phyloP scores from a whole-genome alignment of 2,888 invertebrate species.

The Lissocephala sabroskyi region DNA sequence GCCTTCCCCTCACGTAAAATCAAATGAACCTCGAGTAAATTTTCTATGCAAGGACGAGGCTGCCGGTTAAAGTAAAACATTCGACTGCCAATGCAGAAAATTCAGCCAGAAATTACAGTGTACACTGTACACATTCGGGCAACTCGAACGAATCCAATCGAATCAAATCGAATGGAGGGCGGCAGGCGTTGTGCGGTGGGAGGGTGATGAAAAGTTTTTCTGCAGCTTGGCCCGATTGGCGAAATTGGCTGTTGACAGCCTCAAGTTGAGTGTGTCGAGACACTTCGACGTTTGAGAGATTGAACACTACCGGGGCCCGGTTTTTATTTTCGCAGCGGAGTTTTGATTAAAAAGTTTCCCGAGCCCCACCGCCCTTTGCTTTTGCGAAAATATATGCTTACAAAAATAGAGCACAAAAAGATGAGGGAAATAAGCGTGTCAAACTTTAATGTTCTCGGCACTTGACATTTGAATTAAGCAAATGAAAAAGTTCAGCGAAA shows the following conservation, averaged over 20 bases:
- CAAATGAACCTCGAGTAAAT: constrained; percentile 60
- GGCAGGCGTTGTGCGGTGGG: too few relatives aligned
- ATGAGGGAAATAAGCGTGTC: not conserved
- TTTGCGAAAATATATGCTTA: too few relatives aligned
- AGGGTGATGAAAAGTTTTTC: too few relatives aligned
- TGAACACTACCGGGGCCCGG: constrained; percentile 51
- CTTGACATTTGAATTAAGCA: constrained; percentile 13
- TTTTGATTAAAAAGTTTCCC: constrained; percentile 58
- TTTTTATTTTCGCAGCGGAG: constrained; percentile 46
- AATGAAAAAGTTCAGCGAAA: constrained; percentile 1
- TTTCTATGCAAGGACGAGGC: constrained; percentile 38
- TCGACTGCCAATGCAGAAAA: constrained; percentile 60
- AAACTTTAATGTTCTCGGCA: constrained; percentile 5
- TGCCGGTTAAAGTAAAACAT: constrained; percentile 49
- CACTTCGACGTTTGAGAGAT: constrained; percentile 54
- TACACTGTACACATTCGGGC: too few relatives aligned
- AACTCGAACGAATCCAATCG: too few relatives aligned
- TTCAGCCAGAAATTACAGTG: constrained; percentile 55
- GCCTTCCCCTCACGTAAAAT: too few relatives aligned
- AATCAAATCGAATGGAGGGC: too few relatives aligned
- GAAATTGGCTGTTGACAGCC: constrained; percentile 63
- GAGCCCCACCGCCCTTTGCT: not conserved
- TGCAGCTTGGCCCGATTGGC: constrained; percentile 25
- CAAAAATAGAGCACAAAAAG: not conserved
- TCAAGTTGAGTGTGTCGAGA: constrained; percentile 51